phyloP scores from a whole-genome alignment of 2,113 vertebrate genomes.

The Cavia aperea region DNA sequence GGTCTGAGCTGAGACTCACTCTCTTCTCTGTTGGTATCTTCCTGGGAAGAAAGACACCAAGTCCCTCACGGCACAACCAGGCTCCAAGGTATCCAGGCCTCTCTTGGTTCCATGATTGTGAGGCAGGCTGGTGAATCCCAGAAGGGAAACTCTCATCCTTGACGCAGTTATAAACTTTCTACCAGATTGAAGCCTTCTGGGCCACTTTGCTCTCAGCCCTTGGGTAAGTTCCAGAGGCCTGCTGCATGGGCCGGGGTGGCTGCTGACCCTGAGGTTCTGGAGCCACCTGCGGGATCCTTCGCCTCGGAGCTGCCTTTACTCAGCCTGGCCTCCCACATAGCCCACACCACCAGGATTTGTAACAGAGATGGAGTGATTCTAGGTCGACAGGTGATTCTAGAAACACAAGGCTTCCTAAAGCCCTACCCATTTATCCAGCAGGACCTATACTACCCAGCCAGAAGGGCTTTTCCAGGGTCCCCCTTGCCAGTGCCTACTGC shows the following conservation, averaged over 20 bases:
- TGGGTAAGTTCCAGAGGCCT: neutral
- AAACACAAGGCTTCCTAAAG: neutral
- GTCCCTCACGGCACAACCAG: neutral
- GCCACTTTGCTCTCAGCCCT: neutral
- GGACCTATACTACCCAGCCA: rapidly evolving
- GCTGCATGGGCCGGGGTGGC: no score
- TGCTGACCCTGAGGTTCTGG: rapidly evolving
- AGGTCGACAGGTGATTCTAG: neutral
- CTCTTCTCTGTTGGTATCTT: neutral
- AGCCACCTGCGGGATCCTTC: neutral
- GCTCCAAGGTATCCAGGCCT: neutral
- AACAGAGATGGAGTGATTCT: neutral
- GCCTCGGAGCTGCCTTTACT: rapidly evolving
- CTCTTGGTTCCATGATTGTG: neutral
- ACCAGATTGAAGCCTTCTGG: neutral
- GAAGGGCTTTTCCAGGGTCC: no score
- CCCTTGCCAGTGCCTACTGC: neutral
- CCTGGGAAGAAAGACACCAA: neutral
- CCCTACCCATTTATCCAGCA: neutral
- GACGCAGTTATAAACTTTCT: neutral
- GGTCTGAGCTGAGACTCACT: neutral
- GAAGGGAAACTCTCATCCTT: neutral
- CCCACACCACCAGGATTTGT: rapidly evolving
- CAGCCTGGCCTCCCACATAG: neutral
- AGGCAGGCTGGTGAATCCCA: neutral